These are phyloP conservation scores for Hyperoplus immaculatus DNA, from an alignment of 2,797 vertebrate species.

Conservation along the genomic window DNA sequence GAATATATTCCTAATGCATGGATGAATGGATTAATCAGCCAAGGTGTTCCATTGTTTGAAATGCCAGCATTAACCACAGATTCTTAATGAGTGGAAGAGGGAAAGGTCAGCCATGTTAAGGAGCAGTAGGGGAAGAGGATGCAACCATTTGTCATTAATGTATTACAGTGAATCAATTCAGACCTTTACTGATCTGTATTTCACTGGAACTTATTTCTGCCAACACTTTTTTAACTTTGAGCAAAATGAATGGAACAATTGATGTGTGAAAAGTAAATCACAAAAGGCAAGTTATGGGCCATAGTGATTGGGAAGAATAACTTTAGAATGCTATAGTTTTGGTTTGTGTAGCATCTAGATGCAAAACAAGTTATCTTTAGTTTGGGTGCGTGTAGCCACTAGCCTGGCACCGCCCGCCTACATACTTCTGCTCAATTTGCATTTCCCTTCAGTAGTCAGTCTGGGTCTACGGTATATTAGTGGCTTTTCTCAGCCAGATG, in stretches of 20 bases:
- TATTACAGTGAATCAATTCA: constrained; percentile 79
- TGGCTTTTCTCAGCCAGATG: no score
- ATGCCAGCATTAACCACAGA: constrained; percentile 85
- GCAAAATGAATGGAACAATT: constrained; percentile 1
- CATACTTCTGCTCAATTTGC: no score
- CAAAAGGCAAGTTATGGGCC: not conserved
- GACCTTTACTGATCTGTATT: constrained; percentile 61
- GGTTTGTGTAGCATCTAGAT: no score
- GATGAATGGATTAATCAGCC: constrained; percentile 82
- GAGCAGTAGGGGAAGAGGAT: constrained; percentile 58
- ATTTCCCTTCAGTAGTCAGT: no score
- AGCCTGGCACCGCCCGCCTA: no score
- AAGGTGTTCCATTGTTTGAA: constrained; percentile 84
- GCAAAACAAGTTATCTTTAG: no score
- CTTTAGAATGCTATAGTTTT: no score
- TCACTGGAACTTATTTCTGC: constrained; percentile 46
- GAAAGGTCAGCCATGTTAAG: constrained; percentile 84
- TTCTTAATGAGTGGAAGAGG: constrained; percentile 84
- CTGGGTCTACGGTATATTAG: no score
- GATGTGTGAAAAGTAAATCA: not conserved
- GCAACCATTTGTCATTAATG: constrained; percentile 74
- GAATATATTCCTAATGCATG: constrained; percentile 57
- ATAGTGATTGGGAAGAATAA: not conserved
- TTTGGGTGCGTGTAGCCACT: no score
- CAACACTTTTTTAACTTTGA: constrained; percentile 43